phyloP scores from a whole-genome alignment of 2,888 invertebrate species.

The Nephrotoma flavescens region DNA sequence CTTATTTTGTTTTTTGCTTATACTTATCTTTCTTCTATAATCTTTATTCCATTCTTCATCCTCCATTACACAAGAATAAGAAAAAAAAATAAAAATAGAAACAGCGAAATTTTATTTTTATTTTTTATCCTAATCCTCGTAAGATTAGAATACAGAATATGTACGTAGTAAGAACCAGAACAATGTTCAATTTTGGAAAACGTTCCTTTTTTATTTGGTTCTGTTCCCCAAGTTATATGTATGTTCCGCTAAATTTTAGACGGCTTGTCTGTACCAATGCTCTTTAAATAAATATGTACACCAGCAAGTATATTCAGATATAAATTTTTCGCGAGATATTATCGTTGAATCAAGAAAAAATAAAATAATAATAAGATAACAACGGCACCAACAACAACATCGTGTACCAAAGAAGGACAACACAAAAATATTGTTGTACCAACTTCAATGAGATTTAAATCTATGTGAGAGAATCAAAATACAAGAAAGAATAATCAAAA shows the following conservation, averaged over 20 bases:
- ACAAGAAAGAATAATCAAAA: not conserved
- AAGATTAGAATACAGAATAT: not conserved
- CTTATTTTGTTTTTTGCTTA: not conserved
- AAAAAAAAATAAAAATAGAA: not conserved
- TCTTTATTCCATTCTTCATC: conserved; percentile 2
- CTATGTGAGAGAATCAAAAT: not conserved
- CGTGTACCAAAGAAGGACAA: not conserved
- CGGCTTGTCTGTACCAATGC: not conserved
- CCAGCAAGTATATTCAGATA: not conserved
- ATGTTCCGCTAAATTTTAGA: not conserved
- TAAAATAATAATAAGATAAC: not conserved
- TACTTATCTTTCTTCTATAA: not conserved
- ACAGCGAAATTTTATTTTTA: not conserved
- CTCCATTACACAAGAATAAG: not conserved
- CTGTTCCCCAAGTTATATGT: not conserved
- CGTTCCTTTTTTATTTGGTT: not conserved
- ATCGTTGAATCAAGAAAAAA: not conserved
- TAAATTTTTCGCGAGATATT: not conserved
- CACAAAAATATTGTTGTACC: not conserved
- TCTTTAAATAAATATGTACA: not conserved
- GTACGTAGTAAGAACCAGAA: not conserved
- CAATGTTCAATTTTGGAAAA: not conserved
- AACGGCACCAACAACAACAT: not conserved
- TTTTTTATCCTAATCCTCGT: not conserved
- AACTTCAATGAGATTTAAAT: not conserved